Conservation (phyloP, 2,797 vertebrate species). For the Sebastes melanostomus region DNA sequence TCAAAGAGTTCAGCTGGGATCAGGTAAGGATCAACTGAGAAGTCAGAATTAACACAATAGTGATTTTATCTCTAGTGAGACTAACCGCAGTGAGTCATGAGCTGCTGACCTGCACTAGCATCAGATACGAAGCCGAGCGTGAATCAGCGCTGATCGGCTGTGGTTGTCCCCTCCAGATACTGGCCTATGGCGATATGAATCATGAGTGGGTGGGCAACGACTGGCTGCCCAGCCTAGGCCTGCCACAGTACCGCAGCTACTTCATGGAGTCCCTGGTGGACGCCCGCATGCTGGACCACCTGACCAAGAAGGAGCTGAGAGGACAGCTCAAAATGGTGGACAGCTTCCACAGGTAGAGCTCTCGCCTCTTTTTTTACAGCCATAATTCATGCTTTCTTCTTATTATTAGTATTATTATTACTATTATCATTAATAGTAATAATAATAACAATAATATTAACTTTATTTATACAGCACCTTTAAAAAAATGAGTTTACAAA, state of each 20-base stretch:
- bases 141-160: conserved; percentile 51
- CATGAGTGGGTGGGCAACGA: conserved; percentile 96
- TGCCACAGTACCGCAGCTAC: conserved; percentile 93
- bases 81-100: conserved; percentile 44
- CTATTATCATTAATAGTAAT: too few relatives aligned
- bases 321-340: conserved; percentile 97
- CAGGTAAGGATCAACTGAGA: conserved; percentile 82
- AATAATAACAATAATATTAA: too few relatives aligned
- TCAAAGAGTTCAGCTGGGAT: conserved; percentile 97
- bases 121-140: conserved; percentile 31
- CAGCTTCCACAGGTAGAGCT: conserved; percentile 91
- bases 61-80: conserved; percentile 7
- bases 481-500: too few relatives aligned
- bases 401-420: too few relatives aligned
- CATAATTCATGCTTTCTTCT: too few relatives aligned
- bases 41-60: conserved; percentile 9
- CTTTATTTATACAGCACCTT: too few relatives aligned
- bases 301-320: conserved; percentile 94
- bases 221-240: conserved; percentile 93
- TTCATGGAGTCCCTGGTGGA: conserved; percentile 97
- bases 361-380: too few relatives aligned
- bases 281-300: conserved; percentile 93
- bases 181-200: conserved; percentile 95
- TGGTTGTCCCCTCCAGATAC: conserved; percentile 79
- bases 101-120: background rate